phyloP scores from a whole-genome alignment of 2,797 vertebrate genomes.

The Cyprinella venusta region DNA sequence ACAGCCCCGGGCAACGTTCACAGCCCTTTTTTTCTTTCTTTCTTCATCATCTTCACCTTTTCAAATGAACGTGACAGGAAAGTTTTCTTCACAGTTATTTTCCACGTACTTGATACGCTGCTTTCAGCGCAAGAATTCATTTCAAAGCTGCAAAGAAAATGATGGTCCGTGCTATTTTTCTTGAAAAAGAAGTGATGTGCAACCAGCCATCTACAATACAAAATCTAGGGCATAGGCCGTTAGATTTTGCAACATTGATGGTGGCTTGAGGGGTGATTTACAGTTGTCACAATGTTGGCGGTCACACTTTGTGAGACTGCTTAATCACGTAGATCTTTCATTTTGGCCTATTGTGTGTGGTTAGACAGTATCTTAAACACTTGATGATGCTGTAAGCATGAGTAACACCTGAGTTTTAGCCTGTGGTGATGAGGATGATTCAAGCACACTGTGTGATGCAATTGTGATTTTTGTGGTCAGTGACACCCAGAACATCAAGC shows the following conservation, averaged over 20 bases:
- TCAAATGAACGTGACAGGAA: conserved; percentile 71
- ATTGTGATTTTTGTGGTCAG: conserved; percentile 53
- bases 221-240: neutral
- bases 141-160: conserved; percentile 23
- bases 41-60: conserved; percentile 61
- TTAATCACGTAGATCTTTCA: conserved; percentile 23
- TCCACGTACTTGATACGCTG: neutral
- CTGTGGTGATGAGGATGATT: conserved; percentile 41
- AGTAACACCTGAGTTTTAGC: conserved; percentile 30
- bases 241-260: neutral
- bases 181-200: conserved; percentile 17
- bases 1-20: conserved; percentile 70
- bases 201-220: conserved; percentile 19
- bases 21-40: conserved; percentile 48
- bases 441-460: conserved; percentile 50
- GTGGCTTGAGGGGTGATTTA: conserved; percentile 13
- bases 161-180: conserved; percentile 1
- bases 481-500: conserved; percentile 53
- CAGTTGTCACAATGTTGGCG: conserved; percentile 29
- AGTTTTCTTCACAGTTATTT: conserved; percentile 52
- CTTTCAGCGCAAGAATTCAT: neutral
- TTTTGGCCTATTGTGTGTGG: conserved; percentile 44
- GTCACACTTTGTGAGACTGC: conserved; percentile 34
- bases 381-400: conserved; percentile 54
- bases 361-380: conserved; percentile 13